phyloP scores from a whole-genome alignment of 2,113 vertebrate genomes.

The Gadus chalcogrammus region DNA sequence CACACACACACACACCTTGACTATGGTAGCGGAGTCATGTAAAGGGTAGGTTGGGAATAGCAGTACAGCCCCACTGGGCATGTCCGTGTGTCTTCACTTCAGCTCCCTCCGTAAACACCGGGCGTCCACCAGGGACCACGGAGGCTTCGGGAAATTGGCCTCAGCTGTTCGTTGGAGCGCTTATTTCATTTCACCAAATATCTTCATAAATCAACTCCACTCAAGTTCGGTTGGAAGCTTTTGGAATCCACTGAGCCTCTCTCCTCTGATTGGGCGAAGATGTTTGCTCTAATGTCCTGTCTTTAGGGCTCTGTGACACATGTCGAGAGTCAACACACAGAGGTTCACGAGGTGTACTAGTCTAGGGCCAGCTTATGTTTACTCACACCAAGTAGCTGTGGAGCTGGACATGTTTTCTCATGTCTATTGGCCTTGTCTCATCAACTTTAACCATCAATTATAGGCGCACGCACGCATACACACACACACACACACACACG shows the following conservation, averaged over 20 bases:
- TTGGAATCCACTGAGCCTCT: not conserved
- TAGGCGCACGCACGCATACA: constrained; percentile 20
- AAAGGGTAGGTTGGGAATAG: constrained; percentile 47
- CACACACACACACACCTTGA: not conserved
- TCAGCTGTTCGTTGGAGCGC: constrained; percentile 49
- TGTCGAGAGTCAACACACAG: constrained; percentile 17
- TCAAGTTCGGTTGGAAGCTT: not conserved
- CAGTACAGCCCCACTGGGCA: constrained; percentile 43
- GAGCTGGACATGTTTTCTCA: constrained; percentile 45
- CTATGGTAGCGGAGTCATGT: constrained; percentile 36
- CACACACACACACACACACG: constrained; percentile 32
- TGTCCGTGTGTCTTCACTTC: constrained; percentile 51
- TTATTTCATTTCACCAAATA: not conserved
- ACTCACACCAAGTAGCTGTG: constrained; percentile 24
- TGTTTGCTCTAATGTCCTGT: not conserved
- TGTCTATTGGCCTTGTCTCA: constrained; percentile 52
- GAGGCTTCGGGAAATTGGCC: constrained; percentile 29
- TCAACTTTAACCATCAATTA: constrained; percentile 31
- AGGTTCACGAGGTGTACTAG: constrained; percentile 13
- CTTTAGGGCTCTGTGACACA: not conserved
- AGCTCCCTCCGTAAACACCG: constrained; percentile 46
- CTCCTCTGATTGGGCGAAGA: too few species aligned
- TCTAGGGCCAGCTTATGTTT: constrained; percentile 31
- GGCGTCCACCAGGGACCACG: constrained; percentile 21
- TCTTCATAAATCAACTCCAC: constrained; percentile 1